Evolutionary conservation across 2,888 invertebrate species (phyloP), one percentile per base, ranked within the genome.

Genomic region (Pseudococcus jackbeardsleyi): DNA sequence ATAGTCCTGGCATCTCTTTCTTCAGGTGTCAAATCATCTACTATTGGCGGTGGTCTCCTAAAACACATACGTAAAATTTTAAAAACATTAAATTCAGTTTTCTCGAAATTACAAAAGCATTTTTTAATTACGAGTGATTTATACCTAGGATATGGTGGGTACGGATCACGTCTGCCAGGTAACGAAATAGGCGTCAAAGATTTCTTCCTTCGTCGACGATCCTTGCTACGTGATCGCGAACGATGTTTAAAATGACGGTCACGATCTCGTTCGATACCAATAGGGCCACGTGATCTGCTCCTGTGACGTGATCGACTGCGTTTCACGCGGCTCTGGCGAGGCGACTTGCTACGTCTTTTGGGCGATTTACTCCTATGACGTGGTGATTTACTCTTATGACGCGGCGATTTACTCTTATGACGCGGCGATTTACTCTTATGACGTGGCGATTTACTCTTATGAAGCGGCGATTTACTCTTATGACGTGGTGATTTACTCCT

Each of bases 1-100:
- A 99, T 97, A 79, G 99, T 99, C 59, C 99, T 94, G n/a, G 98
- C 96, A 93, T 99, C 99, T 89, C 99, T 93, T 92, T 99, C 99
- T 92, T 99, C 99, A 0, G 99, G 97, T 84, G 98, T 97, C 89
- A 99, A 92, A 90, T 96, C 96, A 90, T 94, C 94, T 79, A 92
- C 91, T 50, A 94, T 93, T 94, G 93, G 72, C 93, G 89, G 89
- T 42, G 68, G 22, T 72, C 86, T 86, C 46, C 46, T 64, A 46
- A n/a, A 84, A 46, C 0, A 72, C 1, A 72, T 33, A 12, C 33
- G 64, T 33, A 33, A 33, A 33, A 33, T 33, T 3, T 3, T n/a
- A n/a, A n/a, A 33, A 1, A 33, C 26, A 33, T 33, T 33, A 33
- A 1, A 33, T 33, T 33, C 26, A 33, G 1, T 33, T 33, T 1